Conservation (phyloP, 2,797 vertebrate species). For the Poeciliopsis turneri region DNA sequence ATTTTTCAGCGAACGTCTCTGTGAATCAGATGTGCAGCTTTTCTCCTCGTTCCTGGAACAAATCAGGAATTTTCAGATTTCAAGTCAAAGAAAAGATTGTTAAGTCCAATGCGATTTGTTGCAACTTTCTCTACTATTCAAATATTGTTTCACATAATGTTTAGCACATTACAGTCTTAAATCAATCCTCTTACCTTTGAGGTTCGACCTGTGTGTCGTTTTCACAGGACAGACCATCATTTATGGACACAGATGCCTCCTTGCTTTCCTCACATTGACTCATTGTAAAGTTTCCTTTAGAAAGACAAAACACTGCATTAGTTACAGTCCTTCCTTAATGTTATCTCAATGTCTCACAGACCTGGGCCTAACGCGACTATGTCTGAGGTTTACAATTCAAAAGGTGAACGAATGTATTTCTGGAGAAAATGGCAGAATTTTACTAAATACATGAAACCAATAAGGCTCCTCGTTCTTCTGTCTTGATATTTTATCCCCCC, state of each 20-base stretch:
- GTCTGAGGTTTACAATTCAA: neutral
- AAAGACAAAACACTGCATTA: neutral
- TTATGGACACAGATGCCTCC: neutral
- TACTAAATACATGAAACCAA: too few species aligned
- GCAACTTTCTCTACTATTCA: neutral
- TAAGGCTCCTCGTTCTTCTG: too few species aligned
- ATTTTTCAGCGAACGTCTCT: too few species aligned
- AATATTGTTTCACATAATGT: neutral
- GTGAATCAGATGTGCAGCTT: neutral
- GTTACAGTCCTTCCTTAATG: neutral
- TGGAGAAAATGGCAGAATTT: too few species aligned
- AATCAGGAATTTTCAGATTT: neutral
- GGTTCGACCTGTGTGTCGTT: neutral
- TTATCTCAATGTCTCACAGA: neutral
- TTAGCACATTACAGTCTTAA: neutral
- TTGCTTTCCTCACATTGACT: constrained; percentile 8
- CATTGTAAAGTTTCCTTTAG: constrained; percentile 13
- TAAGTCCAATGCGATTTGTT: too few species aligned
- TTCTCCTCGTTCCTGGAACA: neutral
- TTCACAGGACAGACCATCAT: neutral
- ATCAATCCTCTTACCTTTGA: constrained; percentile 13
- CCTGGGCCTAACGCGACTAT: neutral
- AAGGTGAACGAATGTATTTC: neutral
- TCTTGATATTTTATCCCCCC: too few species aligned
- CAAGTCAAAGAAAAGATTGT: too few species aligned